A percentile compares a stretch with the other conserved stretches of the same genome.
phyloP scores from a whole-genome alignment of 2,888 invertebrate genomes.

The Eremobia ochroleuca region DNA sequence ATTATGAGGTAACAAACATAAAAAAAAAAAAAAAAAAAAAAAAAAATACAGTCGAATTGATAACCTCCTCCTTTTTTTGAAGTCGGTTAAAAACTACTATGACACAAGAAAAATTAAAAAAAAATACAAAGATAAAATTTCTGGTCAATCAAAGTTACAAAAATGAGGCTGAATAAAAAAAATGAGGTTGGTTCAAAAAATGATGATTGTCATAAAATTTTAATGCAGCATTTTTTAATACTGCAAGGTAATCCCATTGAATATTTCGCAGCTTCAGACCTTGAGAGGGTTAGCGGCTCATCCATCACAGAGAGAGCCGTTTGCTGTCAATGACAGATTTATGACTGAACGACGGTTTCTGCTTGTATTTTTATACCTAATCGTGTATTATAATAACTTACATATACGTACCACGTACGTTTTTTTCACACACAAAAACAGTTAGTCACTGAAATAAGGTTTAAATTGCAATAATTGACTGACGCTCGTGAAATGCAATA shows the following conservation, averaged over 20 bases:
- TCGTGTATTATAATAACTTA: not conserved
- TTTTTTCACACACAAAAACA: not conserved
- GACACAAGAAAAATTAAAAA: too few relatives aligned
- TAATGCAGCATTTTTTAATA: too few relatives aligned
- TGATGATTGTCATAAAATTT: too few relatives aligned
- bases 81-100: too few relatives aligned
- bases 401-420: not conserved
- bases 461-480: not conserved
- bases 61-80: too few relatives aligned
- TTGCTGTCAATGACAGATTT: constrained; percentile 42
- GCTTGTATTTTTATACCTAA: not conserved
- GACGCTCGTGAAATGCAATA: not conserved
- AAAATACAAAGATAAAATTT: too few relatives aligned
- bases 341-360: constrained; percentile 6
- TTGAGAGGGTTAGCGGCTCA: constrained; percentile 26
- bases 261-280: constrained; percentile 7
- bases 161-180: too few relatives aligned
- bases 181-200: too few relatives aligned
- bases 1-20: too few relatives aligned
- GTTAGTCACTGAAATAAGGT: not conserved
- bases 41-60: too few relatives aligned
- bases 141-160: too few relatives aligned
- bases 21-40: too few relatives aligned
- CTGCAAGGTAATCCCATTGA: constrained; percentile 3
- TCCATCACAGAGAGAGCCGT: constrained; percentile 23